These are phyloP conservation scores for Dasypogon diadema DNA, from an alignment of 2,888 invertebrate genomes.

Conservation along the genomic window DNA sequence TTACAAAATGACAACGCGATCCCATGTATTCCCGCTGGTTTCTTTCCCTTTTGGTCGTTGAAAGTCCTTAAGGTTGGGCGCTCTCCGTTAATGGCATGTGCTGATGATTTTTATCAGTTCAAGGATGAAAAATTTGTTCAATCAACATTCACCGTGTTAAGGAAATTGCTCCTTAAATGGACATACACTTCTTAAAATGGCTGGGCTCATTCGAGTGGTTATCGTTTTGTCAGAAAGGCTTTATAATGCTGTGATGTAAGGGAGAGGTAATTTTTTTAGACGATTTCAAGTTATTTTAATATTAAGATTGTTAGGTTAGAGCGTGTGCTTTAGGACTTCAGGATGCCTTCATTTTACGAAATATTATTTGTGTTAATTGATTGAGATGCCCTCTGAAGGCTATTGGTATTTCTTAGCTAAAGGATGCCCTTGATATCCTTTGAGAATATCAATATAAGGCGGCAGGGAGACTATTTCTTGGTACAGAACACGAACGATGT, in stretches of 20 bases:
- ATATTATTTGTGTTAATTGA: too few species aligned
- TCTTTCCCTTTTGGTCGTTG: constrained; percentile 1
- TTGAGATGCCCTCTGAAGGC: too few species aligned
- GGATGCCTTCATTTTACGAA: too few species aligned
- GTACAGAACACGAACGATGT: too few species aligned
- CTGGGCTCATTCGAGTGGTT: constrained; percentile 3
- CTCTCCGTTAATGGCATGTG: constrained; percentile 45
- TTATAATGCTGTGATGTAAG: background rate
- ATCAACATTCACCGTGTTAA: constrained; percentile 43
- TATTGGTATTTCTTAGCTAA: too few species aligned
- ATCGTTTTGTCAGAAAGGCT: background rate
- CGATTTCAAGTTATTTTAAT: too few species aligned
- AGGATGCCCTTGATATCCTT: too few species aligned
- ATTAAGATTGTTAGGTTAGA: too few species aligned
- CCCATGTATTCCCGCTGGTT: background rate
- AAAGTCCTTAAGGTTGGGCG: constrained; percentile 36
- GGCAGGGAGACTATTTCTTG: too few species aligned
- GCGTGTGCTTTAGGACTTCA: too few species aligned
- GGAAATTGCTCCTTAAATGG: constrained; percentile 47
- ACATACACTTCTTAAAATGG: constrained; percentile 19
- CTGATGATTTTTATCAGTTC: constrained; percentile 52
- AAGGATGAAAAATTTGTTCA: constrained; percentile 50
- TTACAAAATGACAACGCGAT: constrained; percentile 42
- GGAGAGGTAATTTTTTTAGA: too few species aligned
- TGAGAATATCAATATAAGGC: too few species aligned